Conservation (phyloP, 2,113 vertebrate species). For the Aegithalos caudatus region DNA sequence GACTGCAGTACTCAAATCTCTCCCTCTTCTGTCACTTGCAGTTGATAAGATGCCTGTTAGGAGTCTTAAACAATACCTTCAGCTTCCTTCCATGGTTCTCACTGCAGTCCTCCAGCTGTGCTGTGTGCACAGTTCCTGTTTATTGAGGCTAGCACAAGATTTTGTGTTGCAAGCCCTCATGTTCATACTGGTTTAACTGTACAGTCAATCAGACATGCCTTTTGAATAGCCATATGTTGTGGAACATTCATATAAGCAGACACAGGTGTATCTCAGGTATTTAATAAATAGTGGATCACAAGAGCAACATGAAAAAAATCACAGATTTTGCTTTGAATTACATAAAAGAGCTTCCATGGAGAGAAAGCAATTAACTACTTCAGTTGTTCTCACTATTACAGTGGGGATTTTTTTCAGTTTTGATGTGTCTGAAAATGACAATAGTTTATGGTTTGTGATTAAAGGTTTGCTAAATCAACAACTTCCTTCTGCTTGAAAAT, state of each 20-base stretch:
- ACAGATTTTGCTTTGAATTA: neutral
- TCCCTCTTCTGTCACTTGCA: neutral
- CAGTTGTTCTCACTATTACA: neutral
- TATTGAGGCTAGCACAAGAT: neutral
- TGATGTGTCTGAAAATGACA: neutral
- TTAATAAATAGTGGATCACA: neutral
- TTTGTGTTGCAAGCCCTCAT: neutral
- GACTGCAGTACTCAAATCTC: neutral
- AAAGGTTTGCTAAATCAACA: neutral
- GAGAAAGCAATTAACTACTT: neutral
- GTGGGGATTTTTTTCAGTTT: neutral
- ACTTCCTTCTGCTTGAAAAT: neutral
- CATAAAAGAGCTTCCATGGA: neutral
- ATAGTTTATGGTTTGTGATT: neutral
- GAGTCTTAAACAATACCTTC: neutral
- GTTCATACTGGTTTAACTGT: neutral
- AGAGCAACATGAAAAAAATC: neutral
- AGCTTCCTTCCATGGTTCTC: neutral
- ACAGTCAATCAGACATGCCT: neutral
- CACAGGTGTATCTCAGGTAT: neutral
- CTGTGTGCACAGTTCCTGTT: neutral
- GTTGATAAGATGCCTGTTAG: neutral
- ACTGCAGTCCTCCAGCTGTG: neutral
- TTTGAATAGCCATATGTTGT: neutral
- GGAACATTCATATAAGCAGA: neutral